Evolutionary conservation across 2,888 invertebrate species (phyloP).

Genomic region (Miltochrista miniata): DNA sequence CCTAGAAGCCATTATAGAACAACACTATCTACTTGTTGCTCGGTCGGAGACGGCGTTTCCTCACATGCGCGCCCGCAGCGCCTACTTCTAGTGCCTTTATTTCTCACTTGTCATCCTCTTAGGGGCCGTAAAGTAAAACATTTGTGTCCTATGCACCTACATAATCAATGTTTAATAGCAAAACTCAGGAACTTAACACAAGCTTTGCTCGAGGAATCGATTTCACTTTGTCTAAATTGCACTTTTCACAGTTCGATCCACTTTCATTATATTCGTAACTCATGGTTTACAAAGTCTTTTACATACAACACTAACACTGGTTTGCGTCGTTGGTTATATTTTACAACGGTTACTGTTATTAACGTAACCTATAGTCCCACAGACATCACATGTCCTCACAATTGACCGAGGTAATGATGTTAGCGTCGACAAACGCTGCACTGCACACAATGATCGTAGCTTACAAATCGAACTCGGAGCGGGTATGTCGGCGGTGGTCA

Average conservation of each 20-base stretch:
- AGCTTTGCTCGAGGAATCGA: slow-evolving; percentile 74
- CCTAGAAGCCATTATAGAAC: slow-evolving; percentile 18
- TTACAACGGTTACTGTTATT: slow-evolving; percentile 46
- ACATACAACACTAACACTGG: slow-evolving; percentile 47
- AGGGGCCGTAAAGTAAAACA: slow-evolving; percentile 41
- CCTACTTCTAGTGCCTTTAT: slow-evolving; percentile 14
- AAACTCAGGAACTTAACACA: slow-evolving; percentile 81
- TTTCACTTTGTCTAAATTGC: slow-evolving; percentile 55
- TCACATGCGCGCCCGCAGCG: slow-evolving; percentile 24
- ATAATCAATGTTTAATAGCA: slow-evolving; percentile 45
- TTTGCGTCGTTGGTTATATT: slow-evolving; percentile 46
- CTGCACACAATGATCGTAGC: slow-evolving; percentile 26
- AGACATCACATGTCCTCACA: slow-evolving; percentile 47
- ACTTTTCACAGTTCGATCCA: slow-evolving; percentile 50
- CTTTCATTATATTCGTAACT: slow-evolving; percentile 38
- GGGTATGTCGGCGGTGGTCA: slow-evolving; percentile 76
- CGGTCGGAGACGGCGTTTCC: slow-evolving; percentile 30
- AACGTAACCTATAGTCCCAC: slow-evolving; percentile 51
- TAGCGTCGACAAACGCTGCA: slow-evolving; percentile 2
- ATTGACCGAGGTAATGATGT: slow-evolving; percentile 49
- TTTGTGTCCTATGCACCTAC: slow-evolving; percentile 45
- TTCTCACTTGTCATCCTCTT: slow-evolving; percentile 18
- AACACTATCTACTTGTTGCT: slow-evolving; percentile 15
- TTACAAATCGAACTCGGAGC: slow-evolving; percentile 80
- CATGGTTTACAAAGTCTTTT: slow-evolving; percentile 46